Base-by-base conservation (phyloP, 2,113 vertebrate species). In the Craseonycteris thonglongyai region DNA sequence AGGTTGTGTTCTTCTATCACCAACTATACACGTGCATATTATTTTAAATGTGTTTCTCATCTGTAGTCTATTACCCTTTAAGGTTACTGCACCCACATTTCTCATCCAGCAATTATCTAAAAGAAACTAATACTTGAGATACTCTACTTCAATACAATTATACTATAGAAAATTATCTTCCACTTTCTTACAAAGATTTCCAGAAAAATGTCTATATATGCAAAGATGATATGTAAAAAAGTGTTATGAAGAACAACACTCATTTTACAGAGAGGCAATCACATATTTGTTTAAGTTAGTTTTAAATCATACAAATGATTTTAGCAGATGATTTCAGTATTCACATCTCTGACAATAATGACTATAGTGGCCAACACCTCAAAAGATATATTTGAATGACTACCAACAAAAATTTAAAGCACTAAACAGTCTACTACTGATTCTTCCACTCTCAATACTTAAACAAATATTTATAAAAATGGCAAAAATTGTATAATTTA, bases 401-500 rank as follows among this genome's bases (percentile, higher is more conserved):
- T 58, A 26, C 28, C 78, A 74, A 80, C 22, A 54, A 66, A 19
- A 88, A 84, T 35, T 47, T 66, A 90, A 78, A 84, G 33, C 15
- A 51, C 19, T 88, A 76, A 86, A 82, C 89, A 68, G 19, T n/a
- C 49, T 68, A 89, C 4, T 49, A 16, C 79, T 54, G 33, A 74
- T 22, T 88, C 47, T 74, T 13, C 24, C 30, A 80, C 40, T 49
- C 72, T 68, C 19, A 24, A 42, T 26, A 84, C 33, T 92, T 63
- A 26, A 76, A 81, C 68, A 88, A 80, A 26, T 54, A 92, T 45
- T 83, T 88, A 89, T 72, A 94, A 90, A 82, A 82, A 75, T 82
- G 45, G 83, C 56, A 94, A 61, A 82, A 59, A 61, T 35, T 71
- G 76, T 63, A 35, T 56, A 71, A 82, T 71, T 86, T 58, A 82